Percentiles rank a stretch among this genome's conserved stretches.
These are phyloP conservation scores for Falco columbarius DNA, from an alignment of 2,797 vertebrate species.

Conservation along the genomic window DNA sequence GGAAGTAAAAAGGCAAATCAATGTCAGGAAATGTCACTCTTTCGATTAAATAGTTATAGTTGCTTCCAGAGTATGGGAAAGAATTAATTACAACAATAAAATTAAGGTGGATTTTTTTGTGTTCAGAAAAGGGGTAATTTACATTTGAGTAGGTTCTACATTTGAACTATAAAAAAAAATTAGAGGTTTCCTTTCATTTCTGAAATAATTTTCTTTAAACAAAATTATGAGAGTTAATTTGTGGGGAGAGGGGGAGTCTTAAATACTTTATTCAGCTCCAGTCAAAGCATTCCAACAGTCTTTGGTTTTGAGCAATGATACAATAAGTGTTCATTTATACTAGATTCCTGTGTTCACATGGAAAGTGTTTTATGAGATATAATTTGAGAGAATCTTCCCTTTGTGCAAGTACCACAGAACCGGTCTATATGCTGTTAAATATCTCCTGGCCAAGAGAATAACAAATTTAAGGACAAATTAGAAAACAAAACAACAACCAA, in stretches of 20 bases:
- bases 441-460: neutral
- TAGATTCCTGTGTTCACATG: neutral
- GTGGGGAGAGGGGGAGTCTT: fast-evolving
- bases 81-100: neutral
- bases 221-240: neutral
- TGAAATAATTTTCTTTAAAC: neutral
- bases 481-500: neutral
- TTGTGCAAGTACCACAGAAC: neutral
- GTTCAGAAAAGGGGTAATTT: neutral
- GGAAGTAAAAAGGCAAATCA: neutral
- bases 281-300: neutral
- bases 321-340: neutral
- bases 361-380: neutral
- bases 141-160: neutral
- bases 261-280: neutral
- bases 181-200: neutral
- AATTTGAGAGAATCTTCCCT: neutral
- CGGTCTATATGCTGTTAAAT: neutral
- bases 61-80: neutral
- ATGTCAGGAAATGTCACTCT: neutral
- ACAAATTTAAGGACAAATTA: neutral
- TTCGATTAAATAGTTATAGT: neutral
- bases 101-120: neutral
- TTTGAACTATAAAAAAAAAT: neutral
- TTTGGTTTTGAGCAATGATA: neutral